phyloP scores from a whole-genome alignment of 2,113 vertebrate genomes.

The Heptranchias perlo region DNA sequence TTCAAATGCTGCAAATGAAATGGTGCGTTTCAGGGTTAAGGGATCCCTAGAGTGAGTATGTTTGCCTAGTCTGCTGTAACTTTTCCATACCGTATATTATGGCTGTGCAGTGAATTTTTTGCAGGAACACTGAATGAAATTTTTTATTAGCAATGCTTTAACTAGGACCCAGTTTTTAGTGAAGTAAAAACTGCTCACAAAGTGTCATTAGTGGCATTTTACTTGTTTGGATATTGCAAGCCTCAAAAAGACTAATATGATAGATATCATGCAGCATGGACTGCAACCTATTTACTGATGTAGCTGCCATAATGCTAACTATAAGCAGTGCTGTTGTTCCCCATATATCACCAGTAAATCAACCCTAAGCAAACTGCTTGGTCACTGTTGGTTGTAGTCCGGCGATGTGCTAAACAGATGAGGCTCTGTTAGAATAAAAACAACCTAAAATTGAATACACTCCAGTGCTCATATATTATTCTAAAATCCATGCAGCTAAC shows the following conservation, averaged over 20 bases:
- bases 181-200: too few species aligned
- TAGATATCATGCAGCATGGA: neutral
- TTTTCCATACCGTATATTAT: too few species aligned
- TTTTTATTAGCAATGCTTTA: too few species aligned
- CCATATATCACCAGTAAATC: neutral
- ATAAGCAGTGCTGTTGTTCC: neutral
- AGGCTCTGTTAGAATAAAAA: neutral
- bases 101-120: too few species aligned
- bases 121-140: too few species aligned
- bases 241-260: neutral
- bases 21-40: neutral
- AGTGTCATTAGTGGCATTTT: too few species aligned
- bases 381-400: neutral
- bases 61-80: too few species aligned
- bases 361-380: too few species aligned
- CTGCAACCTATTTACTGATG: neutral
- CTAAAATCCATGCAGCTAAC: neutral
- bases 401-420: neutral
- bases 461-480: neutral
- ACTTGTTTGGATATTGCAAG: neutral
- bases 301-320: neutral
- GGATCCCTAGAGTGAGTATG: too few species aligned
- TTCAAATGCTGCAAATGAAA: neutral
- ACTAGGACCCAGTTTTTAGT: too few species aligned
- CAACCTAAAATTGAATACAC: neutral